Conservation (phyloP, 2,113 vertebrate genomes). For the Corvus moneduloides region DNA sequence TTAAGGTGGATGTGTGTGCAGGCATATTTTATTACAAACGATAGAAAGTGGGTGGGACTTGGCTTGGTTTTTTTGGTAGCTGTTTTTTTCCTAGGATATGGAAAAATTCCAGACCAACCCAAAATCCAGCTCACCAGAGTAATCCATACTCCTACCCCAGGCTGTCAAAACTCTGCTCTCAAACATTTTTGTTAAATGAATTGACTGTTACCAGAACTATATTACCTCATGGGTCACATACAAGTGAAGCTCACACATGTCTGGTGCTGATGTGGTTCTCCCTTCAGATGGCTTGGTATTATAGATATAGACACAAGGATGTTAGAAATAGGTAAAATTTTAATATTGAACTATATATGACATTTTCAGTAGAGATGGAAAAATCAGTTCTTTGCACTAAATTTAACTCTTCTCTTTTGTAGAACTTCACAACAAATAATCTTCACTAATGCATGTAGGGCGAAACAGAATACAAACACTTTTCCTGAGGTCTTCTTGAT, state of each 20-base stretch:
- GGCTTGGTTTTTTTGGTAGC: too few species aligned
- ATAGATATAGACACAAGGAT: not conserved
- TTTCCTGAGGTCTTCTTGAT: not conserved
- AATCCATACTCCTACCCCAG: not conserved
- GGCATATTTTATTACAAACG: not conserved
- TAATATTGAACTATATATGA: not conserved
- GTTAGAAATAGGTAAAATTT: slow-evolving; percentile 9
- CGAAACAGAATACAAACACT: not conserved
- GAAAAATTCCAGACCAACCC: not conserved
- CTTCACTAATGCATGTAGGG: not conserved
- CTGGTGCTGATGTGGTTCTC: not conserved
- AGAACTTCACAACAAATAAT: not conserved
- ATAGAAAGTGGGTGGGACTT: not conserved
- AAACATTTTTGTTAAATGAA: not conserved
- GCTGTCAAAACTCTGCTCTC: not conserved
- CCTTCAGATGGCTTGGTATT: not conserved
- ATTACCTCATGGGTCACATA: not conserved
- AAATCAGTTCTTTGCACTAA: not conserved
- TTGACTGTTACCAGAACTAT: not conserved
- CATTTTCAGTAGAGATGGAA: slow-evolving; percentile 10
- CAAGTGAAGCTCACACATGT: not conserved
- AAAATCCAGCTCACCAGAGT: not conserved
- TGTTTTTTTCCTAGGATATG: not conserved
- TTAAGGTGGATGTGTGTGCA: not conserved
- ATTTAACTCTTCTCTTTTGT: not conserved